phyloP scores from a whole-genome alignment of 2,113 vertebrate species.

The Ophthalmolycus amberensis region DNA sequence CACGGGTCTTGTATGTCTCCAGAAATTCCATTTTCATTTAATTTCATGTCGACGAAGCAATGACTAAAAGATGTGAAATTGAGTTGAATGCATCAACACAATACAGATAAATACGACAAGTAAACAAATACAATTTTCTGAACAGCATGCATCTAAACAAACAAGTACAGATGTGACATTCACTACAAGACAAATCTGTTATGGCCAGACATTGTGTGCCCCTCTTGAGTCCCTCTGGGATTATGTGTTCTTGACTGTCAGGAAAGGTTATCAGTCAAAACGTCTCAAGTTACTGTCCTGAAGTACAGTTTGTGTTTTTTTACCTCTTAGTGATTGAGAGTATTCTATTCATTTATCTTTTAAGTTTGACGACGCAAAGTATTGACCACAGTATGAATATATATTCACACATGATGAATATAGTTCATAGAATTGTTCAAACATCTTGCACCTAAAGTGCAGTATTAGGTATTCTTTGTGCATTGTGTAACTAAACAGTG shows the following conservation, averaged over 20 bases:
- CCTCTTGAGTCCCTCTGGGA: conserved; percentile 7
- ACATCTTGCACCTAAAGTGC: background rate
- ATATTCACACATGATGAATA: background rate
- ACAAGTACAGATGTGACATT: conserved; percentile 34
- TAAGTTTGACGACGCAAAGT: background rate
- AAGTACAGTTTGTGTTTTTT: background rate
- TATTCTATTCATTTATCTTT: background rate
- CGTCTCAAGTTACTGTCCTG: background rate
- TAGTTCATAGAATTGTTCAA: background rate
- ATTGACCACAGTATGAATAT: background rate
- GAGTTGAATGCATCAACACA: background rate
- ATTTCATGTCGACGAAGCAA: background rate
- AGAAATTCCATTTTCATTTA: background rate
- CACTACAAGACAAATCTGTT: conserved; percentile 28
- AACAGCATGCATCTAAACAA: conserved; percentile 14
- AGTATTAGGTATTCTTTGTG: background rate
- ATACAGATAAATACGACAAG: background rate
- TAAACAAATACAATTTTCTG: background rate
- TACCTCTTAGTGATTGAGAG: background rate
- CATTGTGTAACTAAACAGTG: background rate
- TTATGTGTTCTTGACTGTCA: conserved; percentile 26
- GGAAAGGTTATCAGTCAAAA: background rate
- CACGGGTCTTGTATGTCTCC: background rate
- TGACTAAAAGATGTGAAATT: background rate
- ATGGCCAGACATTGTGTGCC: conserved; percentile 22